Evolutionary conservation across 2,113 vertebrate species (phyloP), one percentile per base, ranked within the genome.

Genomic region (Phalacrocorax brasilianus): DNA sequence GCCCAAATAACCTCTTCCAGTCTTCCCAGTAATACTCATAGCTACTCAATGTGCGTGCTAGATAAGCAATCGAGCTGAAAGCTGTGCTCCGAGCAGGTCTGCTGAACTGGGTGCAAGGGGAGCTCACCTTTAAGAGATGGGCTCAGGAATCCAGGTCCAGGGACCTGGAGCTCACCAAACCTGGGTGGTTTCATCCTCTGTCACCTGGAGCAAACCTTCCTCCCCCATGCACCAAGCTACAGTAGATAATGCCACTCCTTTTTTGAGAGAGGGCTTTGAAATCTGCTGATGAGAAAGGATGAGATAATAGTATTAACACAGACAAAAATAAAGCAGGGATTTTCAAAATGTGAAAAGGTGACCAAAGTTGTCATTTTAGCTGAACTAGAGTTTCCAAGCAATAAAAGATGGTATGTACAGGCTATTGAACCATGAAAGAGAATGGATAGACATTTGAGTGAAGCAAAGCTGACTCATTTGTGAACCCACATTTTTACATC

Each of bases 351-450:
- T 89, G 91, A 45, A 45, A 45, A 85, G 20, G 66, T 89, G 84
- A 62, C 44, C 63, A 87, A 80, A 91, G 42, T 27, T 30, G 18
- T 52, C 45, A 77, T 75, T 92, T 91, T 30, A 91, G 88, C 58
- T 91, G 89, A 93, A 83, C 50, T 82, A 80, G 55, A 92, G 28
- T 96, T 96, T 95, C 81, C 93, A 97, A 92, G 73, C 56, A 52
- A 61, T 32, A 33, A 86, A 78, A 4, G 35, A 94, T n/a, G 17
- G 30, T 27, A 40, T 0, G 2, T 20, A 61, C n/a, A 62, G 68
- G 79, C 62, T 68, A 66, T 4, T 67, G 50, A 91, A 91, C 58
- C 32, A 44, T 62, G 74, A 95, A 89, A 95, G 66, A 81, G 11
- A 40, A 92, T 52, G 62, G 74, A 91, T 1, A 94, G 76, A 58